phyloP scores from a whole-genome alignment of 2,797 vertebrate genomes.

The Pelobates cultripes region DNA sequence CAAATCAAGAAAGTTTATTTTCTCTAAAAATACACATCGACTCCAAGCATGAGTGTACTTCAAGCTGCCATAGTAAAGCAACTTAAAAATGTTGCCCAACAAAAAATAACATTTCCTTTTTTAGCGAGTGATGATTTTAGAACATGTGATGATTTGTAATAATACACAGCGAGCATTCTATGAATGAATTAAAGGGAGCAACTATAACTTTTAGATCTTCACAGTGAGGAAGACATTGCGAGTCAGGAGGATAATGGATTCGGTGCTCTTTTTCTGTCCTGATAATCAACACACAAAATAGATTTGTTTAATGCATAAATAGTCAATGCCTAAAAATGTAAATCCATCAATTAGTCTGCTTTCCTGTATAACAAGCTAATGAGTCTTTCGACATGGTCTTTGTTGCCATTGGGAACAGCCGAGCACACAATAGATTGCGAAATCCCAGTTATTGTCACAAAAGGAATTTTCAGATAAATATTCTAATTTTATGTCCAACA shows the following conservation, averaged over 20 bases:
- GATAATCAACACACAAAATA: conserved; percentile 64
- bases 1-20: no score
- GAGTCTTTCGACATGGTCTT: conserved; percentile 59
- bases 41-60: no score
- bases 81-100: no score
- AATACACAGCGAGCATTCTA: no score
- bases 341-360: conserved; percentile 69
- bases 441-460: conserved; percentile 45
- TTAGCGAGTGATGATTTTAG: no score
- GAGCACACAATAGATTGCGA: neutral
- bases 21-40: no score
- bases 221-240: conserved; percentile 60
- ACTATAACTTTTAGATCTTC: conserved; percentile 63
- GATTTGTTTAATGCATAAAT: conserved; percentile 68
- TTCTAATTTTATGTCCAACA: conserved; percentile 43
- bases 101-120: no score
- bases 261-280: conserved; percentile 67
- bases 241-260: conserved; percentile 66
- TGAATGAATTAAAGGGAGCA: conserved; percentile 37
- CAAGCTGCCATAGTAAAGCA: no score
- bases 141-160: no score
- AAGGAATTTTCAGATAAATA: conserved; percentile 50
- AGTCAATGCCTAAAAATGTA: conserved; percentile 67
- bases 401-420: conserved; percentile 66
- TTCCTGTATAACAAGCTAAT: conserved; percentile 61